Conservation (phyloP, 2,113 vertebrate genomes). For the Manacus vitellinus region DNA sequence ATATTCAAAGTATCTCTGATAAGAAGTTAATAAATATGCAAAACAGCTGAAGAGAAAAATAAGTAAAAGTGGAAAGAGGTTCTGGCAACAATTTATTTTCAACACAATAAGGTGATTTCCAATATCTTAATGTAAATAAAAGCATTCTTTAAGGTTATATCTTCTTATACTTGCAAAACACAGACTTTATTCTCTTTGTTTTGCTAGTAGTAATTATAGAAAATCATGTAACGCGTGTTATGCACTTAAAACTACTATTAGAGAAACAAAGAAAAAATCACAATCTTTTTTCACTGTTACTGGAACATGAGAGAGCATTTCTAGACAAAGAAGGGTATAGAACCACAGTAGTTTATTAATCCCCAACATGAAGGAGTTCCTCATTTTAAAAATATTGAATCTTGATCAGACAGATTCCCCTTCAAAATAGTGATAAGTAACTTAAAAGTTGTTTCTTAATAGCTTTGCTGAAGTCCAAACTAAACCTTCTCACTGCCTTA, state of each 20-base stretch:
- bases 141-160: not conserved
- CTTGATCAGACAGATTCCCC: not conserved
- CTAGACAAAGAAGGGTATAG: not conserved
- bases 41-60: slow-evolving; percentile 22
- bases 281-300: not conserved
- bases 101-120: not conserved
- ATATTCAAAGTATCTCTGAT: slow-evolving; percentile 13
- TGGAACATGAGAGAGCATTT: not conserved
- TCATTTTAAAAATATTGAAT: not conserved
- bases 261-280: not conserved
- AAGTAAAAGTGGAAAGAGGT: not conserved
- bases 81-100: not conserved
- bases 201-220: not conserved
- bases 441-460: not conserved
- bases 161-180: not conserved
- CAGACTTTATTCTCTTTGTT: not conserved
- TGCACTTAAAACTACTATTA: not conserved
- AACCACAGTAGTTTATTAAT: not conserved
- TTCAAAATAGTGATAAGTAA: not conserved
- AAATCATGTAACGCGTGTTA: not conserved
- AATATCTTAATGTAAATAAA: slow-evolving; percentile 31
- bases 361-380: not conserved
- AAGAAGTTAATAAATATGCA: slow-evolving; percentile 49
- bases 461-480: not conserved
- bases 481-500: not conserved